These are phyloP conservation scores for Silurus meridionalis DNA, from an alignment of 2,113 vertebrate genomes.

Conservation along the genomic window DNA sequence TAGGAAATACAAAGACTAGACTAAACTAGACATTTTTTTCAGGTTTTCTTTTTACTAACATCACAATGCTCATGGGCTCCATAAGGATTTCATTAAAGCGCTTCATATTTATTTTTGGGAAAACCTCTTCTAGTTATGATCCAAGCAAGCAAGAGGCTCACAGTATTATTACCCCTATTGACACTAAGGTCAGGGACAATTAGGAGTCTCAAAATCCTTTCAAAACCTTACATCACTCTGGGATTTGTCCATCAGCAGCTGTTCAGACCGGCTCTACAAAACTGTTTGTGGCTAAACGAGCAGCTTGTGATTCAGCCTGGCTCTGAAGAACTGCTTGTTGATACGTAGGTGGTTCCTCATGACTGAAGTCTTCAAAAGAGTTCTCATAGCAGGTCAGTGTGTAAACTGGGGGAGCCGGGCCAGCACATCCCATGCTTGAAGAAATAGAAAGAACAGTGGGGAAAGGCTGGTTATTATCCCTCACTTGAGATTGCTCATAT, in stretches of 20 bases:
- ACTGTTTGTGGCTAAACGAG: not conserved
- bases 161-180: not conserved
- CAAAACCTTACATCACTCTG: not conserved
- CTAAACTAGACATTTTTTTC: not conserved
- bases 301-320: not conserved
- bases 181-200: not conserved
- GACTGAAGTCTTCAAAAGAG: constrained; percentile 59
- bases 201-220: not conserved
- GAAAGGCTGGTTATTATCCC: constrained; percentile 4
- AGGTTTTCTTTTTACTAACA: not conserved
- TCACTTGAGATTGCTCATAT: constrained; percentile 76
- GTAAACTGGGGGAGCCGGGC: constrained; percentile 75
- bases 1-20: not conserved
- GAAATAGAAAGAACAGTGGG: not conserved
- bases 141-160: not conserved
- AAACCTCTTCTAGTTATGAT: not conserved
- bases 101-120: not conserved
- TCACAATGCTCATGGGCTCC: not conserved
- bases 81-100: not conserved
- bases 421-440: not conserved
- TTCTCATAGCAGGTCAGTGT: constrained; percentile 57
- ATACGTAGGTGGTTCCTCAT: constrained; percentile 78
- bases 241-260: not conserved
- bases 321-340: constrained; percentile 46
- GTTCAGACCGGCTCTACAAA: not conserved